Base-by-base conservation (phyloP, 30 jellyfish, hydroid and myxozoan species). In the Clytia hemisphaerica region DNA sequence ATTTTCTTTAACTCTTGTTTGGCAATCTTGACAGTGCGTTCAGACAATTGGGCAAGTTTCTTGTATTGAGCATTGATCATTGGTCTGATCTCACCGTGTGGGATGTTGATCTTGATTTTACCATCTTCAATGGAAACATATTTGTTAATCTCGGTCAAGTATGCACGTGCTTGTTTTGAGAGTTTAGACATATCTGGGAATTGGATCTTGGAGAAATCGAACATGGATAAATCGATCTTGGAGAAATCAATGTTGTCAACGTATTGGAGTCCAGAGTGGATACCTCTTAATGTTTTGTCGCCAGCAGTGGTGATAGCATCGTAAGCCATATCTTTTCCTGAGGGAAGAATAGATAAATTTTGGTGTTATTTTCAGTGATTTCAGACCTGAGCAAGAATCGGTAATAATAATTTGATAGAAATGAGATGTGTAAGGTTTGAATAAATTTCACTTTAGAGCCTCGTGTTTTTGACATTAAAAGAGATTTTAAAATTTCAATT, bases 111-210 rank as follows among this genome's bases (percentile, higher is more conserved):
- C 32, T 69, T 45, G 53, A 91, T 59, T 40, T 70, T 68, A 49
- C 78, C 89, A 26, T 67, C 83, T 66, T 91, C 99, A 51, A 91
- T 72, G 29, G 64, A 31, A 58, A 91, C 87, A 61, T 81, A 91
- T 37, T 82, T 81, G 74, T 65, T 65, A 36, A 91, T 24, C 18
- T 58, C 71, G 14, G 48, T 51, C 57, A 69, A 9, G 75, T 69
- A 69, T 0, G 73, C 16, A 10, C 49, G 34, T 3, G 67, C 54
- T 44, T 69, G 50, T 7, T 58, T 24, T 29, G 7, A 2, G n/a
- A n/a, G n/a, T n/a, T n/a, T n/a, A n/a, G n/a, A n/a, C n/a, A n/a
- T n/a, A n/a, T n/a, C n/a, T n/a, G n/a, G n/a, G n/a, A n/a, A n/a
- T n/a, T n/a, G n/a, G n/a, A n/a, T n/a, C n/a, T n/a, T n/a, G n/a